Evolutionary conservation across 2,888 invertebrate species (phyloP).

Genomic region (Tinea semifulvella): DNA sequence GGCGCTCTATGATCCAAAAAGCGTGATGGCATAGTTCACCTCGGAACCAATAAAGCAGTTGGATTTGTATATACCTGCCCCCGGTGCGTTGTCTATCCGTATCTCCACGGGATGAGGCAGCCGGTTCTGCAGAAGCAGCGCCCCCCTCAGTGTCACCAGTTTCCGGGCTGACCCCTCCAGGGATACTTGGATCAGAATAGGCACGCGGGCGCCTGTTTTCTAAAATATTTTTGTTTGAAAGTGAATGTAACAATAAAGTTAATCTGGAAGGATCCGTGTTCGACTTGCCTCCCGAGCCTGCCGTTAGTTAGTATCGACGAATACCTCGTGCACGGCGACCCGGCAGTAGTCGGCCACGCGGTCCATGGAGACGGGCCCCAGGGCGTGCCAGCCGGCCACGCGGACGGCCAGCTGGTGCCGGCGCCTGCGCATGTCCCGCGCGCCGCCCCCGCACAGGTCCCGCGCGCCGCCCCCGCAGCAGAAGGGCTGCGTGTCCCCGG

Average conservation of each 20-base stretch:
- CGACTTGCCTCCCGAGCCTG: no score
- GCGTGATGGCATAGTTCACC: no score
- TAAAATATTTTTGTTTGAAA: no score
- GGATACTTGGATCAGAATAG: conserved; percentile 88
- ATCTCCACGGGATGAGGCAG: conserved; percentile 73
- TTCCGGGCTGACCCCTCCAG: conserved; percentile 95
- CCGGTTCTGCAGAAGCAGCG: conserved; percentile 81
- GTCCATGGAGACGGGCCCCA: conserved; percentile 93
- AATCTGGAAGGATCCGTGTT: no score
- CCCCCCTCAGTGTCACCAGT: conserved; percentile 90
- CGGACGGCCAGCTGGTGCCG: conserved; percentile 89
- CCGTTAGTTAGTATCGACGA: no score
- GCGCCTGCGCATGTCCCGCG: conserved; percentile 74
- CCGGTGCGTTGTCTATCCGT: conserved; percentile 42
- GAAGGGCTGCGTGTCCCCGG: conserved; percentile 84
- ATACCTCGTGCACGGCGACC: conserved; percentile 55
- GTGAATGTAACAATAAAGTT: no score
- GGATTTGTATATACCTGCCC: conserved; percentile 36
- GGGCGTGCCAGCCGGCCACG: conserved; percentile 88
- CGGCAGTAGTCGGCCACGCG: conserved; percentile 94
- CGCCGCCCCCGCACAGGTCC: conserved; percentile 73
- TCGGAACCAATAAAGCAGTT: no score
- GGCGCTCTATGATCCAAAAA: no score
- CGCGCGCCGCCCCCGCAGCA: conserved; percentile 80
- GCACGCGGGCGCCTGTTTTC: conserved; percentile 3